phyloP scores from a whole-genome alignment of 2,888 invertebrate genomes.

The Caenorhabditis uteleia region DNA sequence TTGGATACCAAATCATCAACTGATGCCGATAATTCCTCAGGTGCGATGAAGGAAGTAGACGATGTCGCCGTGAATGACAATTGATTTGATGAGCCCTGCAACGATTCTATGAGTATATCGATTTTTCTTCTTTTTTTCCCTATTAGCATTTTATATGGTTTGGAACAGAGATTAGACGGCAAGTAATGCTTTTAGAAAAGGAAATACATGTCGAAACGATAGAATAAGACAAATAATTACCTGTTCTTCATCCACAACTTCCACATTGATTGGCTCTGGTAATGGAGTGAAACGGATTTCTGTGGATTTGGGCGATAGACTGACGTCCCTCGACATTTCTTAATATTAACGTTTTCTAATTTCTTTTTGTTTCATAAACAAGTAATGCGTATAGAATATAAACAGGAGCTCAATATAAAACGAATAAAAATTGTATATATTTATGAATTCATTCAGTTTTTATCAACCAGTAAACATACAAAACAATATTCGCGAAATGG shows the following conservation, averaged over 20 bases:
- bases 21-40: conserved; percentile 25
- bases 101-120: background rate
- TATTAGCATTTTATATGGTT: no score
- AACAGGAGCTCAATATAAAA: no score
- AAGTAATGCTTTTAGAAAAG: background rate
- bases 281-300: conserved; percentile 8
- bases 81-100: conserved; percentile 7
- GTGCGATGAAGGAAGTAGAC: conserved; percentile 22
- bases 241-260: conserved; percentile 30
- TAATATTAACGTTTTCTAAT: no score
- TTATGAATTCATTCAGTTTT: no score
- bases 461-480: no score
- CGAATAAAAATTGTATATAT: no score
- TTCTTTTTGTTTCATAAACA: no score
- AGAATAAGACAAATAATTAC: background rate
- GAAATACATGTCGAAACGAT: background rate
- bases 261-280: conserved; percentile 24
- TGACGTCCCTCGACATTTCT: conserved; percentile 30
- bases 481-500: no score
- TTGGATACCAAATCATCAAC: conserved; percentile 20
- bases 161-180: no score
- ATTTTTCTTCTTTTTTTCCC: no score
- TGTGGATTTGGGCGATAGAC: conserved; percentile 29
- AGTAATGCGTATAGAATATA: no score
- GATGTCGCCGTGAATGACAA: conserved; percentile 21